Conservation (phyloP, 1,140 invertebrate genomes). For the Rhyzopertha dominica region DNA sequence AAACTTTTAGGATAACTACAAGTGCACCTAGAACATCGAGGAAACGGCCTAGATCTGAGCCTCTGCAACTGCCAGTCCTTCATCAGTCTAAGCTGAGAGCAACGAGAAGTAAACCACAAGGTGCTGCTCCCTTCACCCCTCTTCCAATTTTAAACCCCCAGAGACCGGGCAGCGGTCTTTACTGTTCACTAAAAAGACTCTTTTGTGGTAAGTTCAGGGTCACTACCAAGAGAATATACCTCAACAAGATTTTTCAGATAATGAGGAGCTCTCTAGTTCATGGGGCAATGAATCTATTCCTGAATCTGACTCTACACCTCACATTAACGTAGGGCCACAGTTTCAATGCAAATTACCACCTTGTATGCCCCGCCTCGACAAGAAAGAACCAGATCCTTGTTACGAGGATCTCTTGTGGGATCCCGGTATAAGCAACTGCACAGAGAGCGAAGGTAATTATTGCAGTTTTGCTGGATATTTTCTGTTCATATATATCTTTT, state of each 20-base stretch:
- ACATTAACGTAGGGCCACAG: constrained; percentile 86
- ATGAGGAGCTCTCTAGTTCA: constrained; percentile 26
- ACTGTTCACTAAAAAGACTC: constrained; percentile 46
- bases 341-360: constrained; percentile 76
- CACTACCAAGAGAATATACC: constrained; percentile 10
- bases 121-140: constrained; percentile 74
- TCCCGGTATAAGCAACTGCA: constrained; percentile 68
- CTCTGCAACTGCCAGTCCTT: constrained; percentile 50
- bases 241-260: constrained; percentile 22
- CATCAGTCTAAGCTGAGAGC: constrained; percentile 54
- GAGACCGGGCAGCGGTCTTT: constrained; percentile 78
- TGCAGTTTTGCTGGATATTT: neutral
- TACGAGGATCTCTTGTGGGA: constrained; percentile 81
- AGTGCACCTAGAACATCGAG: constrained; percentile 58
- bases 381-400: constrained; percentile 44
- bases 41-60: constrained; percentile 60
- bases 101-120: constrained; percentile 45
- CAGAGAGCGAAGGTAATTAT: constrained; percentile 67
- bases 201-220: constrained; percentile 20
- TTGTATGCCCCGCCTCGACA: constrained; percentile 30
- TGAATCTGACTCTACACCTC: constrained; percentile 53
- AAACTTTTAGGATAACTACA: constrained; percentile 52
- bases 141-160: constrained; percentile 88
- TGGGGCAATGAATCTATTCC: constrained; percentile 43
- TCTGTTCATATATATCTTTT: neutral